Evolutionary conservation across 2,113 vertebrate genomes (phyloP).

Genomic region (Odocoileus virginianus): DNA sequence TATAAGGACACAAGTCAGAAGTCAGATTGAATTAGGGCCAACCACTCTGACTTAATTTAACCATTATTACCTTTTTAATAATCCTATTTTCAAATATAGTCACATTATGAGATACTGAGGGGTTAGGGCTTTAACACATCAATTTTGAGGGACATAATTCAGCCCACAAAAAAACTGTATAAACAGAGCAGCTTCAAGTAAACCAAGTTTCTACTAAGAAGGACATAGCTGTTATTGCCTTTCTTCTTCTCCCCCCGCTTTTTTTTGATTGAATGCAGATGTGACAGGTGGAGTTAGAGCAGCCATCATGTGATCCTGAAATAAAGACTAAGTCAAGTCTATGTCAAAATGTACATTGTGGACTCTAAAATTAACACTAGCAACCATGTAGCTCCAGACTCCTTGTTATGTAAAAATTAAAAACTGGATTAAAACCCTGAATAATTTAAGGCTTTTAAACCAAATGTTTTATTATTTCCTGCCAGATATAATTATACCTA

Average conservation of each 20-base stretch:
- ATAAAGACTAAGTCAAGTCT: neutral
- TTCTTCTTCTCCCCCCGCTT: neutral
- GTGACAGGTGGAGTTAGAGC: neutral
- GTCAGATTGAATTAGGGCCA: neutral
- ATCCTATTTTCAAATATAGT: neutral
- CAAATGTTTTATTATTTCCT: neutral
- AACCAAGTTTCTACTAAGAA: neutral
- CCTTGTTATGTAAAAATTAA: neutral
- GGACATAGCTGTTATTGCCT: neutral
- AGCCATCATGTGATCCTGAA: neutral
- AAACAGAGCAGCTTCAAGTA: neutral
- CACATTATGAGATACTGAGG: neutral
- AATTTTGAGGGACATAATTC: neutral
- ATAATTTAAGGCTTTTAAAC: neutral
- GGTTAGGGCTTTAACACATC: neutral
- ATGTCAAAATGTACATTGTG: neutral
- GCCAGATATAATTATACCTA: neutral
- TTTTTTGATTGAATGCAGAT: neutral
- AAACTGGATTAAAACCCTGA: neutral
- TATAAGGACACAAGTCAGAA: neutral
- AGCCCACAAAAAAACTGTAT: neutral
- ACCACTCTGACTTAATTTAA: neutral
- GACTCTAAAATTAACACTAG: neutral
- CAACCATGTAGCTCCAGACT: neutral
- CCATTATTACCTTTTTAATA: neutral